phyloP scores from a whole-genome alignment of 2,888 invertebrate species.

The Spodoptera picta region DNA sequence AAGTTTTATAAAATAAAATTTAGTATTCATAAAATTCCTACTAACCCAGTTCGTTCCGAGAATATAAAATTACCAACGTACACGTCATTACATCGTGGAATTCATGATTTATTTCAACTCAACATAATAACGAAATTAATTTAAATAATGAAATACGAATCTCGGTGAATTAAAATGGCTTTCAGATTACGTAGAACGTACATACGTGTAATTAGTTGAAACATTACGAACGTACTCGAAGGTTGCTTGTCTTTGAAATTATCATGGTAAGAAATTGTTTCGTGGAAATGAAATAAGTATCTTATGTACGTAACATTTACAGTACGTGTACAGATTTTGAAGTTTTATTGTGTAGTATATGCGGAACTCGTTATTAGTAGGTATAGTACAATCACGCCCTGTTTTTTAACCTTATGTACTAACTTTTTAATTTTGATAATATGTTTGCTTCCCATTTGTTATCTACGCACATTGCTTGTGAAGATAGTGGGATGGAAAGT shows the following conservation, averaged over 20 bases:
- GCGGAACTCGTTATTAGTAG: too few species aligned
- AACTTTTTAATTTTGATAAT: too few species aligned
- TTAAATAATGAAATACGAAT: slow-evolving; percentile 16
- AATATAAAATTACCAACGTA: slow-evolving; percentile 1
- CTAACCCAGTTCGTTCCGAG: neutral
- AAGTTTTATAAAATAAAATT: neutral
- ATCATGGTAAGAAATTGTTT: neutral
- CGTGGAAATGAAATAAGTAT: too few species aligned
- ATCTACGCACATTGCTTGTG: too few species aligned
- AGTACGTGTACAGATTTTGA: too few species aligned
- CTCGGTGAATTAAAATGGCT: slow-evolving; percentile 25
- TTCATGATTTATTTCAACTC: slow-evolving; percentile 2
- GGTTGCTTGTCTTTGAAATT: neutral
- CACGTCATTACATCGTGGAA: slow-evolving; percentile 5
- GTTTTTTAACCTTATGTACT: too few species aligned
- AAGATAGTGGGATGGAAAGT: too few species aligned
- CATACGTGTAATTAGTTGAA: slow-evolving; percentile 9
- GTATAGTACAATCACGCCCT: too few species aligned
- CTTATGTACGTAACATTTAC: too few species aligned
- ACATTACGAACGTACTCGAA: neutral
- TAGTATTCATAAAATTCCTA: neutral
- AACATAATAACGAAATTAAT: slow-evolving; percentile 9
- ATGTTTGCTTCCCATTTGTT: too few species aligned
- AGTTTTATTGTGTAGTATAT: too few species aligned
- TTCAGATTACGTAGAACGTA: slow-evolving; percentile 10